Percentiles rank a stretch among this genome's conserved stretches.
These are phyloP conservation scores for Halcyon malimbica DNA, from an alignment of 2,113 vertebrate species.

Conservation along the genomic window DNA sequence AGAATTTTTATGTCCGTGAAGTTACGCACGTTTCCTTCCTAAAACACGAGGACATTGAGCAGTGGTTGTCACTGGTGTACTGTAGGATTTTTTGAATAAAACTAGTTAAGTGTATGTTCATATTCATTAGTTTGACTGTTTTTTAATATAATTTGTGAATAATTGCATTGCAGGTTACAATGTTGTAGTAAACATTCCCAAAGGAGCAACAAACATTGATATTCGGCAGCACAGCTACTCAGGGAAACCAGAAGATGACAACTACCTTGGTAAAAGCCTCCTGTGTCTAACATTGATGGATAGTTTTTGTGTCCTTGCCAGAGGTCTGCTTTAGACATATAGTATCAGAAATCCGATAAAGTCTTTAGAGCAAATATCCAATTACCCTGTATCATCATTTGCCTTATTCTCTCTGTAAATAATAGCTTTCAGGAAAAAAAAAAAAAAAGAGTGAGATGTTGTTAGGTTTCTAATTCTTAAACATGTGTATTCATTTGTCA, in stretches of 20 bases:
- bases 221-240: slow-evolving; percentile 95
- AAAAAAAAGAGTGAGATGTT: background rate
- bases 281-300: background rate
- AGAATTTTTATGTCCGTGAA: background rate
- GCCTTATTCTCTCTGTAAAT: background rate
- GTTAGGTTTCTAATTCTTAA: background rate
- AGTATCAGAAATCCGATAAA: background rate
- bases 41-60: background rate
- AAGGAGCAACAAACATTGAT: slow-evolving; percentile 94
- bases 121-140: background rate
- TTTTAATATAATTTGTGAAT: background rate
- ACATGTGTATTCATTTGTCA: background rate
- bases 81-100: background rate
- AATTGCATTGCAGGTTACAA: slow-evolving; percentile 88
- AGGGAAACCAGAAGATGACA: slow-evolving; percentile 94
- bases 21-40: background rate
- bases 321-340: background rate
- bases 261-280: slow-evolving; percentile 90
- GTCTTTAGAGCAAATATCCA: background rate
- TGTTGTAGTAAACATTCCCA: slow-evolving; percentile 89
- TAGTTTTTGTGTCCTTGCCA: background rate
- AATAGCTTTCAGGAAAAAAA: background rate
- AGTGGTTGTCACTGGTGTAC: background rate
- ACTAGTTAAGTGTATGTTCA: background rate
- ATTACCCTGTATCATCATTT: background rate